These are phyloP conservation scores for Bellardia pandia DNA, from an alignment of 2,888 invertebrate species.

Conservation along the genomic window DNA sequence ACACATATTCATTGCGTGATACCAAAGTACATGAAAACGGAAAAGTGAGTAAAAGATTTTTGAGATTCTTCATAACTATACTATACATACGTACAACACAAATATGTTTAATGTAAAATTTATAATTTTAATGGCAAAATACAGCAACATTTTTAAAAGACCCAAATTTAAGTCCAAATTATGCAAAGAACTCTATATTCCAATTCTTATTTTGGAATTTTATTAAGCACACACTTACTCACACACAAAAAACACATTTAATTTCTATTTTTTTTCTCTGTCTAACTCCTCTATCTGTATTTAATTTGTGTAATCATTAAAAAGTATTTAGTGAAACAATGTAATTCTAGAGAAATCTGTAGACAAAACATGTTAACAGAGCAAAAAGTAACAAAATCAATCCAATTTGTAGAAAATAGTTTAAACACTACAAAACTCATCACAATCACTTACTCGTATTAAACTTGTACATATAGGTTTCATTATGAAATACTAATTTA, in stretches of 20 bases:
- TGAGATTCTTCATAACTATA: conserved; percentile 32
- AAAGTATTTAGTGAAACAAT: background rate
- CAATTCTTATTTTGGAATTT: background rate
- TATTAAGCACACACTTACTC: conserved; percentile 40
- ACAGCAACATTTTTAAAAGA: background rate
- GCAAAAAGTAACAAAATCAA: conserved; percentile 6
- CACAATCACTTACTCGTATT: conserved; percentile 6
- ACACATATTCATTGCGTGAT: conserved; percentile 86
- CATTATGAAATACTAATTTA: too few relatives aligned
- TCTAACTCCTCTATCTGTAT: background rate
- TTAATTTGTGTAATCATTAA: background rate
- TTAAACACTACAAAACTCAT: conserved; percentile 23
- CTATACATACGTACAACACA: background rate
- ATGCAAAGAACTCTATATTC: background rate
- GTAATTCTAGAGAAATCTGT: conserved; percentile 20
- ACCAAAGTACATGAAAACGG: conserved; percentile 93
- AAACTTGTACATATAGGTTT: background rate
- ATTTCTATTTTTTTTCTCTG: background rate
- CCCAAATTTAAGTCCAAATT: background rate
- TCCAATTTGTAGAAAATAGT: conserved; percentile 13
- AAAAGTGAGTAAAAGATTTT: conserved; percentile 86
- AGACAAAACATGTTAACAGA: conserved; percentile 8
- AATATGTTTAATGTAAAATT: conserved; percentile 3
- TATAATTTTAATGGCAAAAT: conserved; percentile 32
- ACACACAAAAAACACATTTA: conserved; percentile 19